Conservation (phyloP, 2,797 vertebrate species). For the Onychomys arenicola region DNA sequence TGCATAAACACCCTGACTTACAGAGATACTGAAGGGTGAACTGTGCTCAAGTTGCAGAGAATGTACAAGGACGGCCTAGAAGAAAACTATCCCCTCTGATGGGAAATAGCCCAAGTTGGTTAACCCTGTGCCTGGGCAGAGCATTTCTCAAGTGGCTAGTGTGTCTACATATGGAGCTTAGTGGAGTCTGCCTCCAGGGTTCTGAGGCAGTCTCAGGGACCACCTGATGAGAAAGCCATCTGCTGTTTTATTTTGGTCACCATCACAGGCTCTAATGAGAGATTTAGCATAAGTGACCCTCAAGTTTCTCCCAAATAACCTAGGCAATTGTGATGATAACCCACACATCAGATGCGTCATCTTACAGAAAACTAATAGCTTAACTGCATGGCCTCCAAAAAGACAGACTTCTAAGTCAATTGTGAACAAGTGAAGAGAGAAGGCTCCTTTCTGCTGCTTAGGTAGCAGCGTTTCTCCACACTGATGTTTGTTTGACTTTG, state of each 20-base stretch:
- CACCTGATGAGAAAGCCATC: neutral
- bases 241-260: neutral
- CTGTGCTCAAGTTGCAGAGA: neutral
- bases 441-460: neutral
- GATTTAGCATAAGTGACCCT: neutral
- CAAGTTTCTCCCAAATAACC: neutral
- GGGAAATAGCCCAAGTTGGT: too few species aligned
- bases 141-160: neutral
- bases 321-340: neutral
- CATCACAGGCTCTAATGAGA: neutral
- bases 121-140: neutral
- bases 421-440: neutral
- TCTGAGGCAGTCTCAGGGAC: neutral
- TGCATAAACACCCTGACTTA: neutral
- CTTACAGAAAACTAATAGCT: neutral
- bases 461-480: too few species aligned
- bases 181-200: neutral
- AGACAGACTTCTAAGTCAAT: neutral
- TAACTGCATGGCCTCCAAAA: neutral
- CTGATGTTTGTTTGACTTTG: neutral
- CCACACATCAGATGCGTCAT: neutral
- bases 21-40: neutral
- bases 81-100: neutral
- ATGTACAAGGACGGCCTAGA: neutral
- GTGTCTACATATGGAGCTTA: neutral